These are phyloP conservation scores for Labroides dimidiatus DNA, from an alignment of 2,797 vertebrate species.

Conservation along the genomic window DNA sequence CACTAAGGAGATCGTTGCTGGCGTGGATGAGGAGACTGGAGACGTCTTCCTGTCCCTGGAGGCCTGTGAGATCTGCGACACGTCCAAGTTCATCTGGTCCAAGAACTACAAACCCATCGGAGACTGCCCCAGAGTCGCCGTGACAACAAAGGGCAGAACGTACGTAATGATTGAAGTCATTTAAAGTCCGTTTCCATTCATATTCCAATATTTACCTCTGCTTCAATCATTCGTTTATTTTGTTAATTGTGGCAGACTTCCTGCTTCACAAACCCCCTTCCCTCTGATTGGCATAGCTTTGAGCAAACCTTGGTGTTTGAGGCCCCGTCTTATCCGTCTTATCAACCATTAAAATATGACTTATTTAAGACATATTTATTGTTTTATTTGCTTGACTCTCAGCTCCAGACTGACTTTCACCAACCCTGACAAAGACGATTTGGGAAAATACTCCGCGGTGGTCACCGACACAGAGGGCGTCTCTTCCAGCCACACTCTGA, in stretches of 20 bases:
- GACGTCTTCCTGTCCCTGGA: constrained; percentile 93
- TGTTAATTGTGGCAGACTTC: no score
- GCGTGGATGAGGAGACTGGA: constrained; percentile 92
- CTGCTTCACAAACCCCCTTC: no score
- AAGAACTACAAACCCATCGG: constrained; percentile 92
- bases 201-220: no score
- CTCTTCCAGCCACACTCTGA: constrained; percentile 90
- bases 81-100: constrained; percentile 92
- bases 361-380: neutral
- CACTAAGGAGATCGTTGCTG: constrained; percentile 90
- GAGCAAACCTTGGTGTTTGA: no score
- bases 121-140: constrained; percentile 82
- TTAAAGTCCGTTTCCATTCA: no score
- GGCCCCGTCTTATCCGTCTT: no score
- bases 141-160: constrained; percentile 85
- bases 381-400: constrained; percentile 32
- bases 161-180: no score
- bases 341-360: no score
- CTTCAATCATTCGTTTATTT: no score
- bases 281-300: no score
- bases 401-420: constrained; percentile 93
- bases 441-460: constrained; percentile 91
- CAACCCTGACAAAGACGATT: constrained; percentile 88
- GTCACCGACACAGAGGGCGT: constrained; percentile 94
- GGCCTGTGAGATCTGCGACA: constrained; percentile 90